A percentile compares a stretch with the other conserved stretches of the same genome.
Conservation (phyloP, 2,888 invertebrate genomes). For the Neoitamus cyanurus region DNA sequence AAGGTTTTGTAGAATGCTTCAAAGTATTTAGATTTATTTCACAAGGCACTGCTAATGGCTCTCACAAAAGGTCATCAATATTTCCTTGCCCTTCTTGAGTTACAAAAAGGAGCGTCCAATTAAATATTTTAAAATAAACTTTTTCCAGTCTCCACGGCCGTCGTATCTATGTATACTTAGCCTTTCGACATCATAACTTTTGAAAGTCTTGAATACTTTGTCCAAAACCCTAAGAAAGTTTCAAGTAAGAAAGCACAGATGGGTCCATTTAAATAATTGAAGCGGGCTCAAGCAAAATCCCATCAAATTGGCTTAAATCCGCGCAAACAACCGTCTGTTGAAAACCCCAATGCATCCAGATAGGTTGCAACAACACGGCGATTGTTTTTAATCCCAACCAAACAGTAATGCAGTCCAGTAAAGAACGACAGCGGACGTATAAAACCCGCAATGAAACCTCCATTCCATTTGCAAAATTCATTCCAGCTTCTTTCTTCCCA, state of each 20-base stretch:
- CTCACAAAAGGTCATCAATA: neutral
- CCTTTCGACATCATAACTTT: neutral
- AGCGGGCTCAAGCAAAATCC: neutral
- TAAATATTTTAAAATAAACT: neutral
- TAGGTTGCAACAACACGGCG: neutral
- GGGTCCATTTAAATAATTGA: neutral
- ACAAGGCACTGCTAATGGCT: too few species aligned
- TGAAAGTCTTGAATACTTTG: neutral
- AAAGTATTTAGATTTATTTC: too few species aligned
- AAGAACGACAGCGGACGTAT: neutral
- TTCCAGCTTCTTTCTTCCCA: neutral
- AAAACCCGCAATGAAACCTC: constrained; percentile 2
- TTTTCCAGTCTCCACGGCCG: neutral
- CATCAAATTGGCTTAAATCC: neutral
- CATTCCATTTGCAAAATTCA: constrained; percentile 37
- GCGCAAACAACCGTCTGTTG: neutral
- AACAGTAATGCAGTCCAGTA: constrained; percentile 1
- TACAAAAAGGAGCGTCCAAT: neutral
- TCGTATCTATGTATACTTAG: neutral
- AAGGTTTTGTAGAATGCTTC: too few species aligned
- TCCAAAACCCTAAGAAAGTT: neutral
- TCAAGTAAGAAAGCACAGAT: neutral
- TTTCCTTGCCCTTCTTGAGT: neutral
- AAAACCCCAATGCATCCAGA: neutral
- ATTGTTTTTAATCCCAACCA: constrained; percentile 11